phyloP scores from a whole-genome alignment of 2,113 vertebrate genomes.

The Thinocorus orbignyianus region DNA sequence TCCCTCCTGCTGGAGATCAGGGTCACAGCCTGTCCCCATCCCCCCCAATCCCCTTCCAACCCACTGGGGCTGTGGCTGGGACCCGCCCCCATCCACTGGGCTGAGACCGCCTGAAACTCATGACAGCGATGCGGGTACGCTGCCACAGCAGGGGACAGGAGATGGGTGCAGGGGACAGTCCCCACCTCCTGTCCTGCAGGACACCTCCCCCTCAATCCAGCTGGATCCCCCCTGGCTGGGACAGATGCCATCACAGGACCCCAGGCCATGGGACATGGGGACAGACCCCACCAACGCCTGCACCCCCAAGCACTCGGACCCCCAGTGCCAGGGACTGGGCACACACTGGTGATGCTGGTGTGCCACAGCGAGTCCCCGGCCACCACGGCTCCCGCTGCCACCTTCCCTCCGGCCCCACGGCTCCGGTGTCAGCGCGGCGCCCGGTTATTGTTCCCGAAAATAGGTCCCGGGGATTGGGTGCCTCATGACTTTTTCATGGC shows the following conservation, averaged over 20 bases:
- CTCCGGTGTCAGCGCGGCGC: background rate
- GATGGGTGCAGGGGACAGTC: background rate
- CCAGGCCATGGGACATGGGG: background rate
- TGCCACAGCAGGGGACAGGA: background rate
- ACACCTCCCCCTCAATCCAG: background rate
- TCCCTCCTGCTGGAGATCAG: constrained; percentile 10
- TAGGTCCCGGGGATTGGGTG: background rate
- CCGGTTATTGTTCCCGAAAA: constrained; percentile 42
- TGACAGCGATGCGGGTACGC: background rate
- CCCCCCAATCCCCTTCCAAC: too few relatives aligned
- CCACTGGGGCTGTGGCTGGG: too few relatives aligned
- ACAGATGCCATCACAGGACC: background rate
- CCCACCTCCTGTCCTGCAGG: background rate
- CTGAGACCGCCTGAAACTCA: background rate
- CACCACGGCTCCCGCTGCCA: background rate
- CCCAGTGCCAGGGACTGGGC: background rate
- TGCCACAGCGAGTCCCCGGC: background rate
- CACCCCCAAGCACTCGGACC: fast-evolving
- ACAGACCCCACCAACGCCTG: background rate
- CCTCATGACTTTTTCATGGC: constrained; percentile 62
- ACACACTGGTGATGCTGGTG: background rate
- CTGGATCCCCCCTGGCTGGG: fast-evolving
- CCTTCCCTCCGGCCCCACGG: background rate
- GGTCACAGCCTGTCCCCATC: background rate
- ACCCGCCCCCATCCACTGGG: background rate